Evolutionary conservation across 1,140 invertebrate species (phyloP), one percentile per base, ranked within the genome.

Genomic region (Cotesia glomerata): DNA sequence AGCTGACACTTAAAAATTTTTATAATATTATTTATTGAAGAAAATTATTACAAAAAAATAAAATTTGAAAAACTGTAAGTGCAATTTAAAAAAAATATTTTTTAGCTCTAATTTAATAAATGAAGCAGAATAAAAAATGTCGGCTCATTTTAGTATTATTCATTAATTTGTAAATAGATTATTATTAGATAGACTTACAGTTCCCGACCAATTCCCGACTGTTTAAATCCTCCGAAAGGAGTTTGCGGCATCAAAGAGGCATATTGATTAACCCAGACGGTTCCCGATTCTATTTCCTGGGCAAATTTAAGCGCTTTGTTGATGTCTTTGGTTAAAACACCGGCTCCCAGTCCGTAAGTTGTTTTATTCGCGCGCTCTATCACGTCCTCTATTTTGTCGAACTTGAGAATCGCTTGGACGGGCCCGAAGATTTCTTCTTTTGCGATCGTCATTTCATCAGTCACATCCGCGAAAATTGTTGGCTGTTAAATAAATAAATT

Each of bases 331-430:
- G 96, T 97, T 26, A 97, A 87, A 51, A 97, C 90, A 2, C 93
- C 95, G 68, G 96, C 93, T 7, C 93, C 96, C 7, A 98, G 88
- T 2, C 97, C 96, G 82, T 97, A 98, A 56, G 89, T 88, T 2
- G 95, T 95, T 76, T 93, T 90, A 82, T 98, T 97, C 1, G 95
- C 93, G 67, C 95, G 89, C 74, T 94, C 91, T 39, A 98, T 92
- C 0, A 95, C 92, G 84, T 98, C 96, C 0, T 98, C 95, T 52
- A 97, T 85, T 9, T 90, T 92, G 52, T 93, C 92, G 80, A 98
- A 98, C 82, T 92, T 91, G 11, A 92, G 79, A 39, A 93, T 91
- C 59, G 88, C 87, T 82, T 91, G 90, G 7, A 93, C 92, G 18
- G 92, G 92, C 13, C 92, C 92, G 83, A 93, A 93, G 75, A 93